A percentile compares a stretch with the other conserved stretches of the same genome.
phyloP scores from a whole-genome alignment of 1,140 invertebrate species.

The Rhopalosiphum padi region DNA sequence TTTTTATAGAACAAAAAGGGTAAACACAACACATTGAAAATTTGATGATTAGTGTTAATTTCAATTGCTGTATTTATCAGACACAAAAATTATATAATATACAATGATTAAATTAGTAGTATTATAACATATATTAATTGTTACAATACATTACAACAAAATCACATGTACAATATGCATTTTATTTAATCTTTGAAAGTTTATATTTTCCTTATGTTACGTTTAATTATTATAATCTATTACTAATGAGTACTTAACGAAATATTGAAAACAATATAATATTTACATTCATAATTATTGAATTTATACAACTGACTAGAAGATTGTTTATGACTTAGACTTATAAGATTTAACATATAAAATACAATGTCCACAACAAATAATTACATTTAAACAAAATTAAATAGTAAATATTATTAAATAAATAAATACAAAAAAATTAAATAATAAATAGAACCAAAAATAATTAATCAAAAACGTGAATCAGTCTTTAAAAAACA shows the following conservation, averaged over 20 bases:
- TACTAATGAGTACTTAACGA: not conserved
- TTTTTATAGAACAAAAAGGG: not conserved
- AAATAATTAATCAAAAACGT: not conserved
- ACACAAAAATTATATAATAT: not conserved
- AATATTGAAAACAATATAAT: not conserved
- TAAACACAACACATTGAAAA: not conserved
- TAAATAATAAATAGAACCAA: not conserved
- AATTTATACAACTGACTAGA: conserved; percentile 21
- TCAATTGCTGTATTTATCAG: not conserved
- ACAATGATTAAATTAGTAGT: not conserved
- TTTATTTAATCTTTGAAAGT: not conserved
- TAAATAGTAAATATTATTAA: not conserved
- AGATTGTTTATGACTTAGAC: not conserved
- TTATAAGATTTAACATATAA: not conserved
- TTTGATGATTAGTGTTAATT: not conserved
- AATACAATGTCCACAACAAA: not conserved
- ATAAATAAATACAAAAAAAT: not conserved
- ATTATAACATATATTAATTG: too few relatives aligned
- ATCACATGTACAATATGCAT: not conserved
- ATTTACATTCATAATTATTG: conserved; percentile 14
- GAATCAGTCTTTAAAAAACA: conserved; percentile 41
- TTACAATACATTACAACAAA: not conserved
- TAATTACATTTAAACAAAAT: conserved; percentile 14
- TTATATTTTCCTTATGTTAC: not conserved
- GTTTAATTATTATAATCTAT: not conserved